phyloP scores from a whole-genome alignment of 53 echinoderm and acorn worm species.

The Paracentrotus lividus region DNA sequence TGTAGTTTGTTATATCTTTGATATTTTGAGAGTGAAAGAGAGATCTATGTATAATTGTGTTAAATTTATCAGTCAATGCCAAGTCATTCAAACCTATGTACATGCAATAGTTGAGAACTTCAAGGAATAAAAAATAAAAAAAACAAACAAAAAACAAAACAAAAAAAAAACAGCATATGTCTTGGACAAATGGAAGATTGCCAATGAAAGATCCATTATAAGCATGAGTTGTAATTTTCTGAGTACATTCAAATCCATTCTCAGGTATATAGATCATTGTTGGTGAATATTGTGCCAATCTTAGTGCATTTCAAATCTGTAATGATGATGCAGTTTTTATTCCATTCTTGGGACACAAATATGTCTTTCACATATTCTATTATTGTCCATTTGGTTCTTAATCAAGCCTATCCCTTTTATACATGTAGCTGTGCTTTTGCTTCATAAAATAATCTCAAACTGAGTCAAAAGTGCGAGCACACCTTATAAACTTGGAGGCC shows the following conservation, averaged over 20 bases:
- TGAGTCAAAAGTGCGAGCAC: conserved; percentile 15
- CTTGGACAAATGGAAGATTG: not conserved
- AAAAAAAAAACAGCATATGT: too few species aligned
- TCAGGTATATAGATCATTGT: not conserved
- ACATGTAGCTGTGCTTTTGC: not conserved
- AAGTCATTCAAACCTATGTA: too few species aligned
- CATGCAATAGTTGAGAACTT: too few species aligned
- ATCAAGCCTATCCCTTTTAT: not conserved
- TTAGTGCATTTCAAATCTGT: not conserved
- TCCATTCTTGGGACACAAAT: not conserved
- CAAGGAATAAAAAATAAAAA: too few species aligned
- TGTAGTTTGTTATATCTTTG: too few species aligned
- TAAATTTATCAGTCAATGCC: too few species aligned
- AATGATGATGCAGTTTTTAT: conserved; percentile 39
- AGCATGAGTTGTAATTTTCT: conserved; percentile 15
- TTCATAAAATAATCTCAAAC: not conserved
- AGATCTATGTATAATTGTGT: too few species aligned
- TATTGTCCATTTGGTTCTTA: not conserved
- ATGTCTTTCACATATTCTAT: not conserved
- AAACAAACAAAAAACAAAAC: too few species aligned
- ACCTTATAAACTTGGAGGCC: conserved; percentile 10
- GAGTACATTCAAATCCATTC: not conserved
- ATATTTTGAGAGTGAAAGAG: too few species aligned
- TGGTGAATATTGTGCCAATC: not conserved
- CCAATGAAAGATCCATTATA: conserved; percentile 19